phyloP scores from a whole-genome alignment of 2,113 vertebrate genomes.

The Pogona vitticeps region DNA sequence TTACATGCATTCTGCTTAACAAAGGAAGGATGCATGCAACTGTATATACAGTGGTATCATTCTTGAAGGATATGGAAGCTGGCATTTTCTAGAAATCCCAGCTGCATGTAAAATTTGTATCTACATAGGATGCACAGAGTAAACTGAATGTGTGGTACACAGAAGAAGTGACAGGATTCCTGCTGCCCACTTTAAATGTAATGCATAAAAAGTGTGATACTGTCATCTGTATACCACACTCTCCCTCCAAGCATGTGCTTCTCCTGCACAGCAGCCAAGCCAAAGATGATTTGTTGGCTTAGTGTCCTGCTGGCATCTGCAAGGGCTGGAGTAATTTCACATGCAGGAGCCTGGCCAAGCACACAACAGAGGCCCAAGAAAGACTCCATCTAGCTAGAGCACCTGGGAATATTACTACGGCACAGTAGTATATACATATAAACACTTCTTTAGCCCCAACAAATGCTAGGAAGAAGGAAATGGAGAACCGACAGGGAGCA shows the following conservation, averaged over 20 bases:
- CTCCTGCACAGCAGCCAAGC: not conserved
- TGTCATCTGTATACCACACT: not conserved
- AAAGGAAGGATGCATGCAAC: not conserved
- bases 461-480: not conserved
- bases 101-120: not conserved
- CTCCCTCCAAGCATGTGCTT: not conserved
- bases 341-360: not conserved
- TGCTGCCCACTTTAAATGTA: not conserved
- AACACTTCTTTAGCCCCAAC: not conserved
- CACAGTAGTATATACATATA: not conserved
- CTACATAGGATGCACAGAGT: not conserved
- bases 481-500: not conserved
- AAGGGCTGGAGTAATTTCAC: not conserved
- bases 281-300: not conserved
- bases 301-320: slow-evolving; percentile 3
- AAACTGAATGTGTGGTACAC: too few species aligned
- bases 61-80: not conserved
- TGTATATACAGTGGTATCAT: not conserved
- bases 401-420: not conserved
- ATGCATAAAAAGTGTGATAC: not conserved
- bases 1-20: not conserved
- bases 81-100: not conserved
- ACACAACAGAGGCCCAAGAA: not conserved
- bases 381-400: not conserved
- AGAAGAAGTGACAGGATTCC: not conserved